Conservation (phyloP, 2,797 vertebrate genomes). For the Trematomus bernacchii region DNA sequence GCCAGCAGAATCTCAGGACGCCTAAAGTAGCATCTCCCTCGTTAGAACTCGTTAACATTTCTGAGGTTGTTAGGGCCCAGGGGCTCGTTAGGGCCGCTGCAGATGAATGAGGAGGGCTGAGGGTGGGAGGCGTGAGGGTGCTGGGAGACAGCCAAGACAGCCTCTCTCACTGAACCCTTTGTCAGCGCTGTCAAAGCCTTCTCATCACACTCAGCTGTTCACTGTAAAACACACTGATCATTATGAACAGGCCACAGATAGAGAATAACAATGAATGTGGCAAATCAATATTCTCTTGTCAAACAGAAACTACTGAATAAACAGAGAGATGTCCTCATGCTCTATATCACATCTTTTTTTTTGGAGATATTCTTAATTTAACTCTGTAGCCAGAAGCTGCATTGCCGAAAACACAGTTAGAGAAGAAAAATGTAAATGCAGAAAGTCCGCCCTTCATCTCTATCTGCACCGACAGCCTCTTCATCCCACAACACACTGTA, state of each 20-base stretch:
- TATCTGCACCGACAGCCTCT: constrained; percentile 25
- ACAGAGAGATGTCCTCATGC: constrained; percentile 48
- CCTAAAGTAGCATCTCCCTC: constrained; percentile 51
- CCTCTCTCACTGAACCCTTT: constrained; percentile 77
- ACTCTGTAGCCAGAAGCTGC: constrained; percentile 1
- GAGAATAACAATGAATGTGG: constrained; percentile 63
- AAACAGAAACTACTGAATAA: constrained; percentile 30
- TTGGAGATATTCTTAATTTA: not conserved
- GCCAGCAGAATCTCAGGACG: constrained; percentile 25
- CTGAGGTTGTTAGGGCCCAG: constrained; percentile 34
- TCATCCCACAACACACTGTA: not conserved
- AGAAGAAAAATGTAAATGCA: constrained; percentile 9
- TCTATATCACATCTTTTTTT: constrained; percentile 40
- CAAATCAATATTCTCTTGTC: constrained; percentile 71
- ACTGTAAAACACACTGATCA: constrained; percentile 79
- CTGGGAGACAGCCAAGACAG: constrained; percentile 73
- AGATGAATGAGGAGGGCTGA: constrained; percentile 70
- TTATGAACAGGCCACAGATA: constrained; percentile 72
- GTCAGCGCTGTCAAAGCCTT: constrained; percentile 83
- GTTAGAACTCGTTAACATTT: constrained; percentile 71
- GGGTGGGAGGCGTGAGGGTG: constrained; percentile 54
- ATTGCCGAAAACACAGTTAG: not conserved
- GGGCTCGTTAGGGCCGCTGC: constrained; percentile 59
- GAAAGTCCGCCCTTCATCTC: constrained; percentile 3
- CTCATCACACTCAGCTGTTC: constrained; percentile 82